Conservation (phyloP, 1,140 invertebrate species). For the Periplaneta americana region DNA sequence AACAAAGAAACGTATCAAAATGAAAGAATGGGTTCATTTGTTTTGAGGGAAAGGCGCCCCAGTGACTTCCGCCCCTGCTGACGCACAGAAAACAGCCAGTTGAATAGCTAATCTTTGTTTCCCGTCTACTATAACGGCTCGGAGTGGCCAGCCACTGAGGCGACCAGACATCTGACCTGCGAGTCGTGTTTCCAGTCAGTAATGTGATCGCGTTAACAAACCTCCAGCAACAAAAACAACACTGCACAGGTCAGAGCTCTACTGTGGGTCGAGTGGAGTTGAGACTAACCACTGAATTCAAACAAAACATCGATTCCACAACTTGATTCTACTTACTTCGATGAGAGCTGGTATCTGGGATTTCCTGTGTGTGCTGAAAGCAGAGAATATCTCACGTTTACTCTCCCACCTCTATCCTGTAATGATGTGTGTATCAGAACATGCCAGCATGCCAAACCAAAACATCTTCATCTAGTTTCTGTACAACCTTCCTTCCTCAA, state of each 20-base stretch:
- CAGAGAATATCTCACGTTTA: not conserved
- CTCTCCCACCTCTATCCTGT: not conserved
- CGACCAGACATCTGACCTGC: too few species aligned
- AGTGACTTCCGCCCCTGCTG: too few species aligned
- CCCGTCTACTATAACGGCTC: not conserved
- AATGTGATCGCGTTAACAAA: too few species aligned
- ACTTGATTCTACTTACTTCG: not conserved
- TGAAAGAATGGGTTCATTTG: not conserved
- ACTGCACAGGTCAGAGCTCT: not conserved
- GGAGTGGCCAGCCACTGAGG: not conserved
- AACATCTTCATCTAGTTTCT: not conserved
- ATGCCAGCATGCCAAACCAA: not conserved
- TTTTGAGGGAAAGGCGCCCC: not conserved
- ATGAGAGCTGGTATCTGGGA: not conserved
- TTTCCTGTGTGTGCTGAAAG: not conserved
- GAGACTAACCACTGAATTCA: not conserved
- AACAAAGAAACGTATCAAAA: slow-evolving; percentile 13
- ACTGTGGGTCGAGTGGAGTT: not conserved
- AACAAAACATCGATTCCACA: not conserved
- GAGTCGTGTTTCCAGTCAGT: too few species aligned
- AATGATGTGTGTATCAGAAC: not conserved
- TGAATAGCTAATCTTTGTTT: not conserved
- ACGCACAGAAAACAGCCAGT: too few species aligned
- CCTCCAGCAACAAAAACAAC: too few species aligned
- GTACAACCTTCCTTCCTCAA: not conserved